phyloP scores from a whole-genome alignment of 2,888 invertebrate genomes.

The Thera britannica region DNA sequence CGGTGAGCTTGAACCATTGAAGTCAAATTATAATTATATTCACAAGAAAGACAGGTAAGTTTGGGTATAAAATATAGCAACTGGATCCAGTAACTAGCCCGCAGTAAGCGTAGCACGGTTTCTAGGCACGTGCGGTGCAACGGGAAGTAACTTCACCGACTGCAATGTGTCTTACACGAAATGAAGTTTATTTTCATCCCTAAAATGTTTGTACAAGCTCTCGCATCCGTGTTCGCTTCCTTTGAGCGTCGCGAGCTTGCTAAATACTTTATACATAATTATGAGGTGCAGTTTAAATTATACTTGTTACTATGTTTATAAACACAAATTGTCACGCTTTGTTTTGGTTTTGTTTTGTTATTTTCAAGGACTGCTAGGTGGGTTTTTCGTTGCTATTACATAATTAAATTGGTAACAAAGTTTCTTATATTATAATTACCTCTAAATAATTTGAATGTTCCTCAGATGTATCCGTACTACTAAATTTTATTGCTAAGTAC shows the following conservation, averaged over 20 bases:
- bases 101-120: constrained; percentile 34
- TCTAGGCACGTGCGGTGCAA: constrained; percentile 54
- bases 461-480: too few relatives aligned
- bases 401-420: too few relatives aligned
- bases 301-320: constrained; percentile 3
- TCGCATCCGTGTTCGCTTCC: constrained; percentile 22
- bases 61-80: neutral
- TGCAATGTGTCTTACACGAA: constrained; percentile 63
- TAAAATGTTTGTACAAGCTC: constrained; percentile 41
- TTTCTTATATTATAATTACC: too few relatives aligned
- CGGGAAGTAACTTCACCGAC: constrained; percentile 54
- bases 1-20: too few relatives aligned
- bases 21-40: too few relatives aligned
- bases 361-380: neutral
- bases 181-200: constrained; percentile 59
- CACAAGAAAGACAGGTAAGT: too few relatives aligned
- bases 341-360: neutral
- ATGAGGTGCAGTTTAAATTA: constrained; percentile 20
- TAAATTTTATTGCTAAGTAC: too few relatives aligned
- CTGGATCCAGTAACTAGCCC: constrained; percentile 22
- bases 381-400: too few relatives aligned
- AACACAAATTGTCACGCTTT: constrained; percentile 1
- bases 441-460: too few relatives aligned
- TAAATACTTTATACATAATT: constrained; percentile 31
- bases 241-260: constrained; percentile 22